phyloP scores from a whole-genome alignment of 1,140 invertebrate genomes.

The Drosophila littoralis region DNA sequence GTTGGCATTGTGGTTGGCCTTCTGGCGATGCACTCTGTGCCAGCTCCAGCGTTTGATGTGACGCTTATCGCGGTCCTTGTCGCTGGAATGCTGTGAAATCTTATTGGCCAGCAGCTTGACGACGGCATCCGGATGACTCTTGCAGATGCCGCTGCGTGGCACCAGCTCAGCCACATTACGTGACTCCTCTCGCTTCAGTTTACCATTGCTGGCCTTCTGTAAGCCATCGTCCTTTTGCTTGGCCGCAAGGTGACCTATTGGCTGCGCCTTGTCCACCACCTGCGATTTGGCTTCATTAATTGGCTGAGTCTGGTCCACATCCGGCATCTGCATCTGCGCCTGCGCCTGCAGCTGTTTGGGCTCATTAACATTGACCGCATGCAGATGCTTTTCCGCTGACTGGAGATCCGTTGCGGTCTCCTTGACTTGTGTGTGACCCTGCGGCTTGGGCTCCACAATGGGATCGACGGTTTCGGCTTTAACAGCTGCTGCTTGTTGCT shows the following conservation, averaged over 20 bases:
- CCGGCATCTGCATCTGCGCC: background rate
- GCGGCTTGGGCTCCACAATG: background rate
- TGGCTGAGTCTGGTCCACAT: background rate
- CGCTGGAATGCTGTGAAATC: slow-evolving; percentile 25
- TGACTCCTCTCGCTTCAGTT: background rate
- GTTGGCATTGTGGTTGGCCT: background rate
- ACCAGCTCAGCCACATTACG: background rate
- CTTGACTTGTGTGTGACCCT: background rate
- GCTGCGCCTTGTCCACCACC: background rate
- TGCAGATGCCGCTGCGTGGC: background rate
- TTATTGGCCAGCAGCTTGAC: slow-evolving; percentile 60
- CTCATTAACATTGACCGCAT: background rate
- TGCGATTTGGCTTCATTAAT: background rate
- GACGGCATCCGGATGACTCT: slow-evolving; percentile 39
- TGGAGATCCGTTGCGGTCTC: background rate
- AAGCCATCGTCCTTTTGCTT: slow-evolving; percentile 2
- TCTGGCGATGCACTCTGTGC: slow-evolving; percentile 19
- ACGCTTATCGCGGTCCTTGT: slow-evolving; percentile 46
- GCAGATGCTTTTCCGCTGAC: background rate
- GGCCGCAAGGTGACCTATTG: background rate
- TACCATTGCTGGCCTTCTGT: background rate
- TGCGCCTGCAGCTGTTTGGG: background rate
- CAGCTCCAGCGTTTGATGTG: slow-evolving; percentile 19
- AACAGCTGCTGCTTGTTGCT: background rate
- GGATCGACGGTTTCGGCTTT: background rate